Percentiles rank a stretch among this genome's conserved stretches.
These are phyloP conservation scores for Trypoxylon attenuatum DNA, from an alignment of 2,888 invertebrate genomes.

Conservation along the genomic window DNA sequence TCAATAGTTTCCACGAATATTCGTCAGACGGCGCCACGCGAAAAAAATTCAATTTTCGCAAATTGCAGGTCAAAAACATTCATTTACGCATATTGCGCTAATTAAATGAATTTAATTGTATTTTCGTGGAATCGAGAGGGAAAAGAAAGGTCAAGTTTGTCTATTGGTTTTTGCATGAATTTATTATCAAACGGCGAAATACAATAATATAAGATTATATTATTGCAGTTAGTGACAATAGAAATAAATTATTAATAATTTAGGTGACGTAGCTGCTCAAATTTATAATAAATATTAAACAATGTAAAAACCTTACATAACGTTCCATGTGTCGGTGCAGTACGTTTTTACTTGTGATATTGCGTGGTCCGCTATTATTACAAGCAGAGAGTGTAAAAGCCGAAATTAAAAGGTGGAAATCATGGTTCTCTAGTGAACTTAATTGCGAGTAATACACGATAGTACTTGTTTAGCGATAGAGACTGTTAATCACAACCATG, in stretches of 20 bases:
- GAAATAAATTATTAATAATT: slow-evolving; percentile 60
- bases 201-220: slow-evolving; percentile 52
- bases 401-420: too few species aligned
- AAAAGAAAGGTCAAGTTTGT: not conserved
- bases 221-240: slow-evolving; percentile 58
- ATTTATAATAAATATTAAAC: slow-evolving; percentile 60
- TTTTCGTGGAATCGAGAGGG: not conserved
- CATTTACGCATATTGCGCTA: too few species aligned
- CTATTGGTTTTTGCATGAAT: slow-evolving; percentile 36
- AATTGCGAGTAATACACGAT: not conserved
- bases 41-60: too few species aligned
- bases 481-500: slow-evolving; percentile 6
- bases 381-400: too few species aligned
- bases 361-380: too few species aligned
- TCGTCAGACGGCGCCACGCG: too few species aligned
- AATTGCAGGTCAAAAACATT: too few species aligned
- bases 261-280: slow-evolving; percentile 44
- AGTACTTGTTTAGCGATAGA: slow-evolving; percentile 4
- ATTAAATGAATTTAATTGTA: too few species aligned
- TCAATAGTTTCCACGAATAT: too few species aligned
- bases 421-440: not conserved
- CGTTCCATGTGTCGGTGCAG: slow-evolving; percentile 44
- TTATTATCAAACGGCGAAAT: slow-evolving; percentile 54
- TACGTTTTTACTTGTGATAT: slow-evolving; percentile 49
- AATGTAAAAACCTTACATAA: slow-evolving; percentile 62